These are phyloP conservation scores for Acanthosepion pharaonis DNA, from an alignment of 2,888 invertebrate species.

Conservation along the genomic window DNA sequence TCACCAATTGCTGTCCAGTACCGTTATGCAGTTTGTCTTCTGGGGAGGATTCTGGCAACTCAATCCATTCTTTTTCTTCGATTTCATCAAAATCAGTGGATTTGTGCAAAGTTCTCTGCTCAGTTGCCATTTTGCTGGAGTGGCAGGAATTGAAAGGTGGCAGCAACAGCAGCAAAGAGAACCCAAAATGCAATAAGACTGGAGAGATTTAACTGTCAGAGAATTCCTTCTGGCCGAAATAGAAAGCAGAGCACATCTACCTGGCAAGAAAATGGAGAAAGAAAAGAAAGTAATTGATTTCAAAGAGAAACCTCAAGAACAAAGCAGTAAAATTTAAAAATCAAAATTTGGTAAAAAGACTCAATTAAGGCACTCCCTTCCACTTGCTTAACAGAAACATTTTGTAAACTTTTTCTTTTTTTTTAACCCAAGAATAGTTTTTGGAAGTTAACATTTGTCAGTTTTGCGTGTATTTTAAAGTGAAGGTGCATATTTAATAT, in stretches of 20 bases:
- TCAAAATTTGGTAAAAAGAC: too few species aligned
- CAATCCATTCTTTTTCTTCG: slow-evolving; percentile 53
- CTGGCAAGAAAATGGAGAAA: neutral
- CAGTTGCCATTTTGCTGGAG: slow-evolving; percentile 20
- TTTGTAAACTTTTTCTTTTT: too few species aligned
- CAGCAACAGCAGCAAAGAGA: neutral
- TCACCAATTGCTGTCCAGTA: slow-evolving; percentile 73
- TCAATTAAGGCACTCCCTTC: too few species aligned
- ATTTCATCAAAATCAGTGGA: slow-evolving; percentile 17
- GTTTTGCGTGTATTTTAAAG: too few species aligned
- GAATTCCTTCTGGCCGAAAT: neutral
- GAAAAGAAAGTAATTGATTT: too few species aligned
- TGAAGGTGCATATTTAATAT: too few species aligned
- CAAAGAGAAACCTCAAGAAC: too few species aligned
- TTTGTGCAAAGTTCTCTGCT: neutral
- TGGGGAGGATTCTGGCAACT: slow-evolving; percentile 52
- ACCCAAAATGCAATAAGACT: neutral
- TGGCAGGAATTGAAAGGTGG: neutral
- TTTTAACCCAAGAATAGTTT: too few species aligned
- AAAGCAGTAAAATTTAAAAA: too few species aligned
- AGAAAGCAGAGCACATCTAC: neutral
- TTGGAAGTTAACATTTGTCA: too few species aligned
- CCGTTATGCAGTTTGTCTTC: slow-evolving; percentile 48
- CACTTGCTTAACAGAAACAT: too few species aligned
- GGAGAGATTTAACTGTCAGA: neutral